Percentiles rank a stretch among this genome's conserved stretches.
These are phyloP conservation scores for Apamea anceps DNA, from an alignment of 2,888 invertebrate species.

Conservation along the genomic window DNA sequence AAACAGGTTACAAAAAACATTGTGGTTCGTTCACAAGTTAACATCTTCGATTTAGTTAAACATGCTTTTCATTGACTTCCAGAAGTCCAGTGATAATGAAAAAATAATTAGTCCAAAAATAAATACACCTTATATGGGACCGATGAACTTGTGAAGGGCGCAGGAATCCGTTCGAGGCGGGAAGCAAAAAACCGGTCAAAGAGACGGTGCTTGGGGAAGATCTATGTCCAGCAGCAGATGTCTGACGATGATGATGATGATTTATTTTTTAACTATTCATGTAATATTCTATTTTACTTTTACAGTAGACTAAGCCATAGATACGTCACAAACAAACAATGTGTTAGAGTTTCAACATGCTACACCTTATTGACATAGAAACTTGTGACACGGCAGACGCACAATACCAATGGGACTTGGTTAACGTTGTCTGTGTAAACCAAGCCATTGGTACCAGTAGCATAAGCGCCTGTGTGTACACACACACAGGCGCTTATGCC, in stretches of 20 bases:
- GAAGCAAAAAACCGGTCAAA: too few species aligned
- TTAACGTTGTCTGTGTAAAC: neutral
- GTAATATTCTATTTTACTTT: neutral
- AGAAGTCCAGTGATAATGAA: too few species aligned
- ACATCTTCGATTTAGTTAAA: neutral
- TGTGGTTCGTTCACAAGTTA: neutral
- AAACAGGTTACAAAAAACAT: neutral
- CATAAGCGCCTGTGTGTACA: neutral
- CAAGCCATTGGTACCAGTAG: neutral
- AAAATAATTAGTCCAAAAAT: too few species aligned
- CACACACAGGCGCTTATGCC: too few species aligned
- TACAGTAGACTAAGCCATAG: neutral
- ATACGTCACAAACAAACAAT: neutral
- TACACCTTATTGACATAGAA: neutral
- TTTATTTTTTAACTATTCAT: neutral
- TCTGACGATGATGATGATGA: too few species aligned
- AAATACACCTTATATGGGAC: too few species aligned
- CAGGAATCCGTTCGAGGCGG: too few species aligned
- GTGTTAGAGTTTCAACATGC: neutral
- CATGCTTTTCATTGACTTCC: neutral
- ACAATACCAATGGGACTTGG: neutral
- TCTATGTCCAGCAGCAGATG: too few species aligned
- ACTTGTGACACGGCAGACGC: neutral
- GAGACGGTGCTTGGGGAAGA: too few species aligned
- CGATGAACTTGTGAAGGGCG: too few species aligned